phyloP scores from a whole-genome alignment of 2,888 invertebrate genomes.

The Lasioglossum villosulum region DNA sequence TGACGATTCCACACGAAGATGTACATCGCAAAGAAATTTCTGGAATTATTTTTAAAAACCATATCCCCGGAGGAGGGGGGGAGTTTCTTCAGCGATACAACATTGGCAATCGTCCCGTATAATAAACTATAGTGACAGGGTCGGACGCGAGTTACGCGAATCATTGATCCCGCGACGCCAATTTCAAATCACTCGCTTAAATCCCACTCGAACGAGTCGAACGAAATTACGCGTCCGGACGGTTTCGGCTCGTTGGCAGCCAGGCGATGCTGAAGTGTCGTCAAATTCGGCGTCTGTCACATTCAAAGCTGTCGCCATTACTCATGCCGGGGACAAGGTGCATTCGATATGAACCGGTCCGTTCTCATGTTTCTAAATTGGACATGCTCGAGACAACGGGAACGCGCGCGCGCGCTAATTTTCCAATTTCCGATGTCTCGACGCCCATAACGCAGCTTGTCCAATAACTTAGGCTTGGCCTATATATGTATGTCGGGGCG shows the following conservation, averaged over 20 bases:
- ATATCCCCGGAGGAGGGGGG: not conserved
- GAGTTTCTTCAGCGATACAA: not conserved
- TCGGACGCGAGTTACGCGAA: not conserved
- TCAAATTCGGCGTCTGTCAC: constrained; percentile 47
- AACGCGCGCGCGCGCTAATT: constrained; percentile 53
- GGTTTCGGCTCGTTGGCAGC: not conserved
- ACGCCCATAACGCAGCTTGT: constrained; percentile 49
- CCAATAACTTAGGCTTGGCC: constrained; percentile 47
- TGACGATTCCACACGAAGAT: too few relatives aligned
- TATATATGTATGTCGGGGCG: constrained; percentile 18
- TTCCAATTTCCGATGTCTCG: constrained; percentile 65
- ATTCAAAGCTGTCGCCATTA: constrained; percentile 57
- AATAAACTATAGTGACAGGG: not conserved
- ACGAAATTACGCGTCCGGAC: constrained; percentile 44
- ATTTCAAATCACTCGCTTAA: constrained; percentile 47
- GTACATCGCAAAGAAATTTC: too few relatives aligned
- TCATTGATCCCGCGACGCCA: constrained; percentile 28
- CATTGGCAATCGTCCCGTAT: not conserved
- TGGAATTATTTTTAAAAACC: not conserved
- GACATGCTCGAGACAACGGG: constrained; percentile 55
- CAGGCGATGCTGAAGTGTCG: constrained; percentile 30
- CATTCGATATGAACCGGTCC: constrained; percentile 50
- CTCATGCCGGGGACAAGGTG: constrained; percentile 54
- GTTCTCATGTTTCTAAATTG: constrained; percentile 63
- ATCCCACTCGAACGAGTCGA: constrained; percentile 48